phyloP scores from a whole-genome alignment of 2,797 vertebrate genomes.

The Parambassis ranga region DNA sequence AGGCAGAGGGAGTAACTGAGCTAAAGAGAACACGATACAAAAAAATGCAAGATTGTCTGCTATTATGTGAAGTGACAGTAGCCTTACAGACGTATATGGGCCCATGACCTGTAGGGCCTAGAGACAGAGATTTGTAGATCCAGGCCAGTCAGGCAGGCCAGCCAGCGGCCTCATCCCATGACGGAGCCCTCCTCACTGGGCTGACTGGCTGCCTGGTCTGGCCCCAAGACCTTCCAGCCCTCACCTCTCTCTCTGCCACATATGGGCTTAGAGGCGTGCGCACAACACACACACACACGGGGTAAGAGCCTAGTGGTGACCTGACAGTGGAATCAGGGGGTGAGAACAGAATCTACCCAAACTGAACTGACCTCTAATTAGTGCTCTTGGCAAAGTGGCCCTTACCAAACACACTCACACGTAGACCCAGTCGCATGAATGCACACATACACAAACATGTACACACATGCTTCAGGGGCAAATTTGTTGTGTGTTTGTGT shows the following conservation, averaged over 20 bases:
- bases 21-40: constrained; percentile 18
- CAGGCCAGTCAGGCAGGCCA: constrained; percentile 53
- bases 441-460: constrained; percentile 54
- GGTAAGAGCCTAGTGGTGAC: constrained; percentile 66
- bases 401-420: constrained; percentile 74
- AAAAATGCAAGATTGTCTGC: constrained; percentile 18
- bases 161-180: constrained; percentile 57
- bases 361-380: constrained; percentile 85
- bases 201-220: constrained; percentile 52
- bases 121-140: constrained; percentile 54
- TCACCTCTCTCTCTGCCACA: constrained; percentile 57
- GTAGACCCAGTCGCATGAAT: constrained; percentile 51
- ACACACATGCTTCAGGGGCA: constrained; percentile 46
- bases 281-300: constrained; percentile 23
- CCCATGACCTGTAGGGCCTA: constrained; percentile 50
- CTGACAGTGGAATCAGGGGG: constrained; percentile 70
- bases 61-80: constrained; percentile 73
- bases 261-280: constrained; percentile 51
- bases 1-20: constrained; percentile 8
- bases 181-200: constrained; percentile 60
- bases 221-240: constrained; percentile 60
- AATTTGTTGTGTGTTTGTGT: constrained; percentile 30
- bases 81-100: constrained; percentile 57
- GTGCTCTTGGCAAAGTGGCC: constrained; percentile 80
- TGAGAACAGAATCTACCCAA: constrained; percentile 76